Evolutionary conservation across 2,113 vertebrate genomes (phyloP), one percentile per base, ranked within the genome.

Genomic region (Spheniscus mendiculus): DNA sequence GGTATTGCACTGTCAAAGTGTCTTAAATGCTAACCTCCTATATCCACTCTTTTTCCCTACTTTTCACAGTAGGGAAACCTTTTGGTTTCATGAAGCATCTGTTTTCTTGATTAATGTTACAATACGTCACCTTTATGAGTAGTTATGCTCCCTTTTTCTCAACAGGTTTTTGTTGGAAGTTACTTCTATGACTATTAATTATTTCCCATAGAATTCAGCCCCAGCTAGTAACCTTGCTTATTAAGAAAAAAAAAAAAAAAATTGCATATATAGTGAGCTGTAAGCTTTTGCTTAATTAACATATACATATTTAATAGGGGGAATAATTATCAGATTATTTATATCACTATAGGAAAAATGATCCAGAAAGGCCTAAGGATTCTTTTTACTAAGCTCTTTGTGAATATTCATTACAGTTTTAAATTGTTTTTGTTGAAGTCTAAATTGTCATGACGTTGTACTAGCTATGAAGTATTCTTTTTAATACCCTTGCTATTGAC

Each of bases 231-330:
- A 96, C 36, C 21, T 95, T 89, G 47, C 53, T 93, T 97, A 93
- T 96, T 88, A 92, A 93, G 42, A 78, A 61, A 42, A 42, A 42
- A 42, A 42, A 90, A 91, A 49, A 56, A 87, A 73, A 50, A 71
- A 92, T 3, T 61, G 34, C 34, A 80, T 93, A 49, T 69, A 91
- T 82, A 73, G 59, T 62, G 65, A 97, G 36, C 82, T 97, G 62
- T 89, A 91, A 83, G 73, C 34, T 92, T 96, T 81, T 94, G 59
- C 44, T 96, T 98, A 97, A 97, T 98, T 97, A 97, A 96, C 71
- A 29, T 74, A 83, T 90, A 85, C 71, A 94, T 97, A 98, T 97
- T 96, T 93, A 72, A 97, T 96, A 95, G 70, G 5, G 56, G 73
- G 53, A 93, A 96, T 96, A 96, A 92, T 90, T 96, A 81, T 45